Percentiles rank a stretch among this genome's conserved stretches.
phyloP scores from a whole-genome alignment of 2,113 vertebrate species.

The Bucco capensis region DNA sequence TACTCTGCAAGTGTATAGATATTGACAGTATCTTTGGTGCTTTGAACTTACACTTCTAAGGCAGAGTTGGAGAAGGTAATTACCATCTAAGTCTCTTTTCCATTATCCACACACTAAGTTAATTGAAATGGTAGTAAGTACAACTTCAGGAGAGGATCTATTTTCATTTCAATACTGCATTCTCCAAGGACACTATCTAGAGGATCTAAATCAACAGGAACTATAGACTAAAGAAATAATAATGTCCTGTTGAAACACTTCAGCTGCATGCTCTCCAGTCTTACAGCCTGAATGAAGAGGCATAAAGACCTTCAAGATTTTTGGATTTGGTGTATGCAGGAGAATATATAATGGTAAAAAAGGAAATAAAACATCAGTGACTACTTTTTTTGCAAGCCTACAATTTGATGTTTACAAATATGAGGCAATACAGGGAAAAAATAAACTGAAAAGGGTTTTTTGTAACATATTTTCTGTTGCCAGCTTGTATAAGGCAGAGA shows the following conservation, averaged over 20 bases:
- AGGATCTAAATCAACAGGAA: slow-evolving; percentile 39
- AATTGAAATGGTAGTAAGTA: not conserved
- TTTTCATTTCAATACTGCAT: slow-evolving; percentile 25
- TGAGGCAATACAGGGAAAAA: not conserved
- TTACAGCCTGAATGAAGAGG: not conserved
- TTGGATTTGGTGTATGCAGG: not conserved
- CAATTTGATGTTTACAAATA: not conserved
- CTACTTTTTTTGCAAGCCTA: not conserved
- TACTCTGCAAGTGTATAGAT: not conserved
- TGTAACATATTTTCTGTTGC: not conserved
- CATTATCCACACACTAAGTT: not conserved
- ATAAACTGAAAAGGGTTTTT: not conserved
- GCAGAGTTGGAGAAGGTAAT: not conserved
- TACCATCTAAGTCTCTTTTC: not conserved
- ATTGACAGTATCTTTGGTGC: not conserved
- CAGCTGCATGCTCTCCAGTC: not conserved
- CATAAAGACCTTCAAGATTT: not conserved
- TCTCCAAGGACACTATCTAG: not conserved
- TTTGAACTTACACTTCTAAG: not conserved
- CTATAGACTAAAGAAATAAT: not conserved
- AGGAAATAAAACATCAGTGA: not conserved
- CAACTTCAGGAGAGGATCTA: slow-evolving; percentile 1
- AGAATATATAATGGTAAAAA: not conserved
- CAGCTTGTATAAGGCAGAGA: not conserved
- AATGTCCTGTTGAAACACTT: not conserved